These are phyloP conservation scores for Callaeas wilsoni DNA, from an alignment of 2,113 vertebrate species.

Conservation along the genomic window DNA sequence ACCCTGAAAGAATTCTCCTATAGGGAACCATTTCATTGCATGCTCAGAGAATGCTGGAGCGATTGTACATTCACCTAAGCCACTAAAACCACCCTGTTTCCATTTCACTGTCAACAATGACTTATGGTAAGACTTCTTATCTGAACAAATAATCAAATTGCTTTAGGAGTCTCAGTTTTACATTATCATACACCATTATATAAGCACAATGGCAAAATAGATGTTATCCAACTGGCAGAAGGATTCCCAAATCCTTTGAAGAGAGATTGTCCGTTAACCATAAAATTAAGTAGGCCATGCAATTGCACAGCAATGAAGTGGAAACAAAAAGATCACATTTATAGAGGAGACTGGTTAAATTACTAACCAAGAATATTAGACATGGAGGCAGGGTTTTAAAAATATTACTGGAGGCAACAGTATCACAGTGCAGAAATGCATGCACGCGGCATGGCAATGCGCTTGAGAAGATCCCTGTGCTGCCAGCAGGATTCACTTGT, in stretches of 20 bases:
- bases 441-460: neutral
- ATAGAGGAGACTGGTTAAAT: neutral
- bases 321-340: conserved; percentile 27
- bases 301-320: neutral
- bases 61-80: neutral
- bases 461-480: neutral
- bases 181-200: neutral
- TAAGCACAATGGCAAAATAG: neutral
- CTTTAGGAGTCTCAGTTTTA: neutral
- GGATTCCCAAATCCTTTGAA: conserved; percentile 1
- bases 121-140: conserved; percentile 7
- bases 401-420: neutral
- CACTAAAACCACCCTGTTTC: neutral
- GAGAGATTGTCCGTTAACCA: neutral
- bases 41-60: neutral
- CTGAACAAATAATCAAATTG: conserved; percentile 16
- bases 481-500: neutral
- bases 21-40: neutral
- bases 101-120: neutral
- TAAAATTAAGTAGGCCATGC: neutral
- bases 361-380: conserved; percentile 1
- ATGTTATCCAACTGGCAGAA: neutral
- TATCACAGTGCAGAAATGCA: neutral
- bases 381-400: neutral
- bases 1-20: neutral